Base-by-base conservation (phyloP, 1,140 invertebrate species). In the Antheraea pernyi region DNA sequence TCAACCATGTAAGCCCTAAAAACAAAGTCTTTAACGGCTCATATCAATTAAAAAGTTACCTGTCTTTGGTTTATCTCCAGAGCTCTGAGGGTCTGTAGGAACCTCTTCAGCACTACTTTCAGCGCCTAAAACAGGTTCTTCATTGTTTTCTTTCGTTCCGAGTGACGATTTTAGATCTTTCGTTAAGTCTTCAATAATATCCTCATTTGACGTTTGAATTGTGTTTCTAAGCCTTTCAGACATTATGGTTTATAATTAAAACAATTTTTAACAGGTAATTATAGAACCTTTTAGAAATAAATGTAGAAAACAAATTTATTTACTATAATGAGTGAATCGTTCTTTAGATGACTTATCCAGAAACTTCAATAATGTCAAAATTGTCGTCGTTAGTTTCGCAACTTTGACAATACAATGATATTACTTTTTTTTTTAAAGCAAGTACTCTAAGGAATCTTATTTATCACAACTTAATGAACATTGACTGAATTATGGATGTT, bases 171-270 rank as follows among this genome's bases (percentile, higher is more conserved):
- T 76, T 13, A 93, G 73, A 73, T 91, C 80, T 74, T 88, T 90
- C 22, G 91, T 93, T 46, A 93, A 75, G 65, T 92, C 88, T 0
- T 91, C 85, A 46, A 93, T 90, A 19, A 93, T 75, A 71, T 90
- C 85, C 72, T 93, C 91, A 60, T 92, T 92, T 18, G 84, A 86
- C 11, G 84, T 67, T 63, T 79, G 74, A 30, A 42, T 76, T 3
- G 79, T 85, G 70, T 61, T 84, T 70, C 83, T 82, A 53, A 88
- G 76, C 42, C 85, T 74, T 11, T 91, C 85, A 2, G 89, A 91
- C 89, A 91, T 91, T 13, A 10, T 66, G 8, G 39, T 16, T 46
- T 46, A 19, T 19, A 65, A 65, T n/a, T 16, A 64, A 64, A 58
- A 53, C 10, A 1, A 19, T 65, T 46, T 19, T 19, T 19, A 5